These are phyloP conservation scores for Silvanus unidentatus DNA, from an alignment of 2,888 invertebrate species.

Conservation along the genomic window DNA sequence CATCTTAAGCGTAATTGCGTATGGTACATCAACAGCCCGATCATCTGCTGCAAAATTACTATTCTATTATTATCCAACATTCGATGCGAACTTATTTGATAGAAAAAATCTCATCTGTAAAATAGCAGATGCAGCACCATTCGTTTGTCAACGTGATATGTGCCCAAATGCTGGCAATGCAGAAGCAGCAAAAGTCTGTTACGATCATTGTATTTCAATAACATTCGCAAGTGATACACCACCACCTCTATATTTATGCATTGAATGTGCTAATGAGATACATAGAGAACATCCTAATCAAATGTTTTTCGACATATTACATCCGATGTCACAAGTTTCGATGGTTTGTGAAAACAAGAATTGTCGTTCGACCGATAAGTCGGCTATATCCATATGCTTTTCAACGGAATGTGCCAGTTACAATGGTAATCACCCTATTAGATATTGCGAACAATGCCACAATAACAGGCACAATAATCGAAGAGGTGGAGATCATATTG, in stretches of 20 bases:
- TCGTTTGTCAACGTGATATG: constrained; percentile 84
- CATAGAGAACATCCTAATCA: constrained; percentile 82
- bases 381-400: constrained; percentile 93
- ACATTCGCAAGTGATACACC: constrained; percentile 81
- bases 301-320: constrained; percentile 78
- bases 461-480: constrained; percentile 82
- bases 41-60: constrained; percentile 94
- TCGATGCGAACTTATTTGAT: constrained; percentile 90
- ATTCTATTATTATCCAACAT: constrained; percentile 98
- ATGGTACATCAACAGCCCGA: constrained; percentile 89
- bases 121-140: constrained; percentile 73
- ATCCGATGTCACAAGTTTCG: constrained; percentile 92
- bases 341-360: constrained; percentile 97
- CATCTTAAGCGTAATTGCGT: constrained; percentile 90
- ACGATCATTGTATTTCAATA: constrained; percentile 86
- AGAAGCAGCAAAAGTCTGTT: constrained; percentile 89
- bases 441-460: constrained; percentile 87
- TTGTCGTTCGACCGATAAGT: constrained; percentile 85
- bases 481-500: constrained; percentile 84
- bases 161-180: constrained; percentile 84
- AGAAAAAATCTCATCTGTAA: constrained; percentile 81
- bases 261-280: constrained; percentile 91
- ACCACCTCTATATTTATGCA: constrained; percentile 92
- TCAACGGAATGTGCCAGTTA: constrained; percentile 94
- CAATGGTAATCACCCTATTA: constrained; percentile 93